Conservation (phyloP, 2,797 vertebrate species). For the Allochrocebus solatus region DNA sequence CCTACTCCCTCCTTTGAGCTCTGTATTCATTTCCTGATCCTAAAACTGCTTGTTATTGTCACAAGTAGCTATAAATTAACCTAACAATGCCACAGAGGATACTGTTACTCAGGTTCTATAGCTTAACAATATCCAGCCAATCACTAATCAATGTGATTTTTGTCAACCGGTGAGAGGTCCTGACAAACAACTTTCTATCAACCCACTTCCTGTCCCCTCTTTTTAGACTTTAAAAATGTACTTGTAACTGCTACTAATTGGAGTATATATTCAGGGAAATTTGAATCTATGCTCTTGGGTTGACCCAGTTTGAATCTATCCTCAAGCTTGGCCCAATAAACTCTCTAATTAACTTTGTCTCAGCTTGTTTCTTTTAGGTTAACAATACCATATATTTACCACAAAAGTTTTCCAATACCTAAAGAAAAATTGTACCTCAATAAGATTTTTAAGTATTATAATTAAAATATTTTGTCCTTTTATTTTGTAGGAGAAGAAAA, state of each 20-base stretch:
- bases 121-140: not conserved
- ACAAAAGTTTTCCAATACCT: not conserved
- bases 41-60: not conserved
- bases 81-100: not conserved
- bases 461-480: not conserved
- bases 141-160: not conserved
- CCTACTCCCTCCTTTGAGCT: not conserved
- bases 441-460: not conserved
- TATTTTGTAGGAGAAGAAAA: not conserved
- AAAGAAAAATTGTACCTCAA: not conserved
- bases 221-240: not conserved
- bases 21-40: not conserved
- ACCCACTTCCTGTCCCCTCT: not conserved
- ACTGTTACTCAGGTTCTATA: not conserved
- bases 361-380: not conserved
- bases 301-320: not conserved
- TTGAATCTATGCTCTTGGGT: not conserved
- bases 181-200: not conserved
- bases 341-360: not conserved
- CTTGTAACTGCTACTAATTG: not conserved
- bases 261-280: not conserved
- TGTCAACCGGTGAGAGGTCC: not conserved
- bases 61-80: not conserved
- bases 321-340: not conserved
- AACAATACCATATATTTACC: not conserved